phyloP scores from a whole-genome alignment of 2,797 vertebrate species.

The Halcyon badia region DNA sequence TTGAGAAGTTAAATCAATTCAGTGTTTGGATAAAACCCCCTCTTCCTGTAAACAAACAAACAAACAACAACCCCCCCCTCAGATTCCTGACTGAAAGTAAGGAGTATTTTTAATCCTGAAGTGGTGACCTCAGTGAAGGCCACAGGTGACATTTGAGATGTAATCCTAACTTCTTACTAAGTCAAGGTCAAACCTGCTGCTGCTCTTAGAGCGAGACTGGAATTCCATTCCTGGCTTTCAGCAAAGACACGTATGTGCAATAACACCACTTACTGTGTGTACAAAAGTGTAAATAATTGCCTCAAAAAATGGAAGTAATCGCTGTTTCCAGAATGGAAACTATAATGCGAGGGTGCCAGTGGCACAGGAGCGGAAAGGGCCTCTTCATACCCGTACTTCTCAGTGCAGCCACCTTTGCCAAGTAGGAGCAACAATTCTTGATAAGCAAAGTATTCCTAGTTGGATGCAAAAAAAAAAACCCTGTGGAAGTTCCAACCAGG shows the following conservation, averaged over 20 bases:
- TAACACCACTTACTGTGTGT: not conserved
- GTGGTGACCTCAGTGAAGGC: not conserved
- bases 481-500: not conserved
- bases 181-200: not conserved
- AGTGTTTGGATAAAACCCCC: not conserved
- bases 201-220: accelerated
- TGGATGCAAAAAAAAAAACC: not conserved
- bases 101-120: not conserved
- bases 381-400: not conserved
- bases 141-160: not conserved
- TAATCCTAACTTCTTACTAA: not conserved
- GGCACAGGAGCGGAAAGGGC: not conserved
- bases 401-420: not conserved
- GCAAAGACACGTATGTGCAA: accelerated
- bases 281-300: not conserved
- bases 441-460: not conserved
- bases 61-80: accelerated
- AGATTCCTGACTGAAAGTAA: not conserved
- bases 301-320: not conserved
- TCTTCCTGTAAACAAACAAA: not conserved
- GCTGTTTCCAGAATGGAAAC: not conserved
- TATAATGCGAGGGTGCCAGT: not conserved
- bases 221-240: not conserved
- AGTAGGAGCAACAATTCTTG: not conserved
- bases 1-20: not conserved